Base-by-base conservation (phyloP, 2,797 vertebrate species). In the Aratinga solstitialis region DNA sequence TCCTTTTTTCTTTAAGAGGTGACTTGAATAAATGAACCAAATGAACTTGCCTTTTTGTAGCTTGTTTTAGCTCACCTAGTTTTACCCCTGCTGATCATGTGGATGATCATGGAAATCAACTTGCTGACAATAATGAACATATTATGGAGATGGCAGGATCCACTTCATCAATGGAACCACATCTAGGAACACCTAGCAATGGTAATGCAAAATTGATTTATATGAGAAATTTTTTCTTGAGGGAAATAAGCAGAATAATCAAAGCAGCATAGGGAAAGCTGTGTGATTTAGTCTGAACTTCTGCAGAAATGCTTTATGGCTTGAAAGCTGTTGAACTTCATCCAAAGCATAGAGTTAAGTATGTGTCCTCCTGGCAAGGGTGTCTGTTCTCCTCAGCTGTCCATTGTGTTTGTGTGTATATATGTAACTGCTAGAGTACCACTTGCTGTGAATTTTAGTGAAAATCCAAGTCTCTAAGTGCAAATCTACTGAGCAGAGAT, bases 1-100 rank as follows among this genome's bases (percentile, higher is more conserved):
- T 32, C 14, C 5, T 63, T n/a, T 32, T 53, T 62, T 74, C 76
- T 78, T 91, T 29, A 27, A 84, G 42, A 42, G 12, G 17, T 59
- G 80, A 9, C 30, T 54, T 65, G 18, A 63, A 29, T 85, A 72
- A 81, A 61, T 0, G 13, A 87, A 85, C 43, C 53, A 80, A 85
- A 95, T 62, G 2, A 67, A 38, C 9, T 85, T 93, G 34, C 17
- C 67, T 74, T 95, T 93, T 80, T 91, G 62, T 82, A 98, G 98
- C 96, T 96, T 97, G 97, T 73, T 91, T 98, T 87, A 98, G 92
- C 91, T 98, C 97, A 24, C 94, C 97, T 21, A 84, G 96, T 76
- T 96, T 97, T 71, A 93, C 97, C 73, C 93, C 97, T 62, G 93
- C 96, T 95, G 95, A 73, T 93, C 88, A 84, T 54, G 79, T 89